Conservation (phyloP, 2,113 vertebrate species). For the Pomatostomus ruficeps region DNA sequence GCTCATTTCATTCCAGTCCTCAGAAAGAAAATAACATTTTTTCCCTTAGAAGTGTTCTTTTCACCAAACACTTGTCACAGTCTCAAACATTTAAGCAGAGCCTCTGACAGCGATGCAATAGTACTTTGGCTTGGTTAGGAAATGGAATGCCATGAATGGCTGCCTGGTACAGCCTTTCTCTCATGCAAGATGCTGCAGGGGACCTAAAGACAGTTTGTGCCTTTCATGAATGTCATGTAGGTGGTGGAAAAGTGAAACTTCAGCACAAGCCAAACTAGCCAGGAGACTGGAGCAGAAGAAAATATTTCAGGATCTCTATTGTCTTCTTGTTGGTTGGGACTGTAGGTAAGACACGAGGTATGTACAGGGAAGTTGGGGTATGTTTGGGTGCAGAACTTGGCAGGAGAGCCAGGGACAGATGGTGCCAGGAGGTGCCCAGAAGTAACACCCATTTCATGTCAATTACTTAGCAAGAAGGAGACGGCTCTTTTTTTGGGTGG, state of each 20-base stretch:
- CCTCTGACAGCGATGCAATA: not conserved
- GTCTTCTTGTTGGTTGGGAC: not conserved
- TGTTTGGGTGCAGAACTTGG: not conserved
- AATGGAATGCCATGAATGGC: not conserved
- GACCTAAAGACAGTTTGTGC: not conserved
- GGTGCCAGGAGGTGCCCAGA: not conserved
- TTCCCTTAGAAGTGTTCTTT: not conserved
- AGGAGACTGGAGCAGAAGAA: not conserved
- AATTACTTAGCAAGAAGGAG: not conserved
- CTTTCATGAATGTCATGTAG: not conserved
- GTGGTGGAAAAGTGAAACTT: not conserved
- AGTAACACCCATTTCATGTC: not conserved
- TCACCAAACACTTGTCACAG: not conserved
- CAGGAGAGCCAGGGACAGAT: not conserved
- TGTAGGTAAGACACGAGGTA: not conserved
- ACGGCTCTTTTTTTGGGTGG: not conserved
- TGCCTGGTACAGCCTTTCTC: not conserved
- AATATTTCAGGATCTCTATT: not conserved
- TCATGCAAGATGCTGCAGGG: not conserved
- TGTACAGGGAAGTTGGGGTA: fast-evolving
- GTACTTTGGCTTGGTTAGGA: not conserved
- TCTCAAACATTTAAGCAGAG: not conserved
- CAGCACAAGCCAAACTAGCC: not conserved
- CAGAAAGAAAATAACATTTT: not conserved
- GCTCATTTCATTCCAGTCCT: not conserved